Base-by-base conservation (phyloP, 2,888 invertebrate species). In the Catocala sponsa region DNA sequence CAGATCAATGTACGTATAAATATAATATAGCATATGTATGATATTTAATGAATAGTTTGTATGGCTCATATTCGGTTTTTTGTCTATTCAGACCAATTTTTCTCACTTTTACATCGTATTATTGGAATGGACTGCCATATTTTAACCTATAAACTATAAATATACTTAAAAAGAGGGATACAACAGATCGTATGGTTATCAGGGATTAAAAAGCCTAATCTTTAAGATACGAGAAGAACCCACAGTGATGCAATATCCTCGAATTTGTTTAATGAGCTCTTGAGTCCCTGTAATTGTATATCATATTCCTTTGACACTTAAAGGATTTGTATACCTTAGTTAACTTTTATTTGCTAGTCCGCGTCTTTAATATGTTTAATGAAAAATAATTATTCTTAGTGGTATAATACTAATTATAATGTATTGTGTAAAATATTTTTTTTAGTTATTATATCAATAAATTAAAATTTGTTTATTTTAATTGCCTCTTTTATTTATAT, bases 391-490 rank as follows among this genome's bases (percentile, higher is more conserved):
- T 91, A 93, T 92, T 91, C 91, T 91, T 94, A 94, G 94, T 85
- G 84, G 91, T 93, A 91, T 93, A 94, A 92, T 89, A 94, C 93
- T 94, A 94, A 94, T 92, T 91, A 91, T 92, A 92, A 92, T 91
- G 92, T 94, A 92, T 91, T 91, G 91, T 94, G 93, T 92, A 93
- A 92, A 92, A 92, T 91, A 92, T 92, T 91, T 92, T 92, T 92
- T 92, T 92, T 90, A 87, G 88, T 91, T 91, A 91, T 91, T 92
- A 91, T 90, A 93, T 92, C 93, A 94, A 93, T 94, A 93, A 94
- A 94, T 94, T 93, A 92, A 93, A 94, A 92, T 93, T 94, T 94
- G 94, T 94, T 94, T 94, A 94, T 92, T 94, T 94, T 88, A 91
- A 70, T 78, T 79, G 80, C 72, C 82, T 72, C 83, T 90, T 88